Conservation (phyloP, 2,113 vertebrate genomes). For the Lepidothrix coronata region DNA sequence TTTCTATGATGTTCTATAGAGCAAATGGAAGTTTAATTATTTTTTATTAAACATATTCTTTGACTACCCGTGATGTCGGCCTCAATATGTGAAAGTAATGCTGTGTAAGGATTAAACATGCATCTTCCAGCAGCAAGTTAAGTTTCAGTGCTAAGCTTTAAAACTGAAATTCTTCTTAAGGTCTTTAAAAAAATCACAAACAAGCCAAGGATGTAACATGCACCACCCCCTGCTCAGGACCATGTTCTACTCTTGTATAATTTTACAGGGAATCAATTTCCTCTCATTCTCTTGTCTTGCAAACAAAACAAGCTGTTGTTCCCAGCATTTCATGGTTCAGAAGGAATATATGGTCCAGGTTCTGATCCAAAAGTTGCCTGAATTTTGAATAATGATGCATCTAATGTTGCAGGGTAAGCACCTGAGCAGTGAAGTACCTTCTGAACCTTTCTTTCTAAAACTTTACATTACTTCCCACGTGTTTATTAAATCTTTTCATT, state of each 20-base stretch:
- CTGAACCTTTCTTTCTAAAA: not conserved
- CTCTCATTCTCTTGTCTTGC: not conserved
- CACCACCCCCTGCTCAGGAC: too few species aligned
- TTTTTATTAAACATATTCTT: slow-evolving; percentile 99
- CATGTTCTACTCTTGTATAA: not conserved
- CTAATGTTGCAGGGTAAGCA: not conserved
- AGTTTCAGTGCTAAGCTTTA: not conserved
- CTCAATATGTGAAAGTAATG: slow-evolving; percentile 73
- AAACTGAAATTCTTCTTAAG: not conserved
- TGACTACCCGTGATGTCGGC: slow-evolving; percentile 91
- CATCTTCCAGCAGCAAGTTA: not conserved
- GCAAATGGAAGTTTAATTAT: slow-evolving; percentile 99
- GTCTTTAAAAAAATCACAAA: not conserved
- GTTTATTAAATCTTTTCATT: not conserved
- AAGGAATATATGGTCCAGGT: not conserved
- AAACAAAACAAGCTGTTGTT: not conserved
- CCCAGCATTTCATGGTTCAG: not conserved
- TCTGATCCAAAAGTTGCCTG: not conserved
- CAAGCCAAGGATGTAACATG: not conserved
- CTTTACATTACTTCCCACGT: not conserved
- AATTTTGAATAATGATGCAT: not conserved
- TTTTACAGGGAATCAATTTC: not conserved
- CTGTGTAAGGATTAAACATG: not conserved
- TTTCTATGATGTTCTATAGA: slow-evolving; percentile 99
- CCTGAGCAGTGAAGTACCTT: not conserved